Conservation (phyloP, 2,888 invertebrate genomes). For the Pogonocherus hispidulus region DNA sequence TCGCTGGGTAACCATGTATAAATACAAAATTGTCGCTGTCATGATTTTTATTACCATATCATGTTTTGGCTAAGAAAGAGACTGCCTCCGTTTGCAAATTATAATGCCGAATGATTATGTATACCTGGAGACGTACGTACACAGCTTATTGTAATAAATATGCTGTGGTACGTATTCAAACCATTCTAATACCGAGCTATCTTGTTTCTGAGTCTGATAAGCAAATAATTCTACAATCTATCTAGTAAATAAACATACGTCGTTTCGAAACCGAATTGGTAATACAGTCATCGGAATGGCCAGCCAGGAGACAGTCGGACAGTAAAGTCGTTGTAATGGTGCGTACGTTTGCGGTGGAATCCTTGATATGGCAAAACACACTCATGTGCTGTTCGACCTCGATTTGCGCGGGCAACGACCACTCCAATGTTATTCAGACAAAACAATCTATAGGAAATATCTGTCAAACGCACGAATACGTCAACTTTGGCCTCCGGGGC, state of each 20-base stretch:
- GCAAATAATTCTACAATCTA: constrained; percentile 31
- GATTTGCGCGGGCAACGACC: constrained; percentile 65
- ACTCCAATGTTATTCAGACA: constrained; percentile 62
- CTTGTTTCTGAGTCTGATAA: constrained; percentile 36
- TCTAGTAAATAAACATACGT: constrained; percentile 38
- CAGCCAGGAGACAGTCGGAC: constrained; percentile 57
- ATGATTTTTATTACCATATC: too few relatives aligned
- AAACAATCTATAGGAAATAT: constrained; percentile 57
- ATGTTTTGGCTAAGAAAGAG: too few relatives aligned
- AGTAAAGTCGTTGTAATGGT: constrained; percentile 42
- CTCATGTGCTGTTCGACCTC: constrained; percentile 62
- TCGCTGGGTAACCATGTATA: too few relatives aligned
- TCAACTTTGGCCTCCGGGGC: constrained; percentile 47
- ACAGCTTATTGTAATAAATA: too few relatives aligned
- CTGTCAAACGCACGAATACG: constrained; percentile 50
- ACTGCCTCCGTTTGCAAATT: too few relatives aligned
- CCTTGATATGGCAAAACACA: constrained; percentile 39
- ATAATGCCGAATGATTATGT: too few relatives aligned
- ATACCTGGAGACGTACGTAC: too few relatives aligned
- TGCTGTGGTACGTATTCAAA: too few relatives aligned
- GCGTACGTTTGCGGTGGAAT: constrained; percentile 32
- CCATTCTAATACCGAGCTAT: constrained; percentile 8
- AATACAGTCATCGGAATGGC: constrained; percentile 59
- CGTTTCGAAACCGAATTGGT: constrained; percentile 56
- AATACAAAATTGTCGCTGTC: too few relatives aligned